Evolutionary conservation across 2,797 vertebrate genomes (phyloP).

Genomic region (Pangasius larnaudii): DNA sequence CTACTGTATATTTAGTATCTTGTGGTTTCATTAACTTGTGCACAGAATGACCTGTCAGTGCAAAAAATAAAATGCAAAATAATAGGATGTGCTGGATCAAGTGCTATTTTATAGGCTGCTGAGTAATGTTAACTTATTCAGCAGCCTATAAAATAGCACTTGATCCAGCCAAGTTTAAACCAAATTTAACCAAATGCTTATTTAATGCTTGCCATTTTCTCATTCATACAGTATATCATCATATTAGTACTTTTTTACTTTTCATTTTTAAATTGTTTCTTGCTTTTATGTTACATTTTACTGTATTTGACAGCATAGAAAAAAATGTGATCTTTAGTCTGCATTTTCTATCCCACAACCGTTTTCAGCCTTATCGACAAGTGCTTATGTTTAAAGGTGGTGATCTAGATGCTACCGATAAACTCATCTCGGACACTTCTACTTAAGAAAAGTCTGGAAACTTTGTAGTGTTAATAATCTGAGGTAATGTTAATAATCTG

Average conservation of each 20-base stretch:
- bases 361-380: background rate
- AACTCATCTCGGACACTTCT: background rate
- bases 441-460: background rate
- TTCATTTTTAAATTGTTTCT: too few species aligned
- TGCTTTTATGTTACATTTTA: too few species aligned
- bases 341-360: background rate
- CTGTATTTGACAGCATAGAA: too few species aligned
- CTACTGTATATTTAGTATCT: background rate
- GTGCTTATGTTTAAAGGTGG: background rate
- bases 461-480: background rate
- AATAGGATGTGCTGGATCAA: background rate
- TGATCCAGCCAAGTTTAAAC: too few species aligned
- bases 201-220: too few species aligned
- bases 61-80: background rate
- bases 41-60: background rate
- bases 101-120: background rate
- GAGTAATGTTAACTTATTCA: too few species aligned
- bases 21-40: background rate
- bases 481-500: background rate
- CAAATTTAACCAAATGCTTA: too few species aligned
- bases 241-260: too few species aligned
- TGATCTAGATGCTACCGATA: background rate
- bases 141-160: too few species aligned
- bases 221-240: background rate
- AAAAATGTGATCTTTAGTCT: too few species aligned